Evolutionary conservation across 2,113 vertebrate genomes (phyloP).

Genomic region (Coptodon bakossiorum): DNA sequence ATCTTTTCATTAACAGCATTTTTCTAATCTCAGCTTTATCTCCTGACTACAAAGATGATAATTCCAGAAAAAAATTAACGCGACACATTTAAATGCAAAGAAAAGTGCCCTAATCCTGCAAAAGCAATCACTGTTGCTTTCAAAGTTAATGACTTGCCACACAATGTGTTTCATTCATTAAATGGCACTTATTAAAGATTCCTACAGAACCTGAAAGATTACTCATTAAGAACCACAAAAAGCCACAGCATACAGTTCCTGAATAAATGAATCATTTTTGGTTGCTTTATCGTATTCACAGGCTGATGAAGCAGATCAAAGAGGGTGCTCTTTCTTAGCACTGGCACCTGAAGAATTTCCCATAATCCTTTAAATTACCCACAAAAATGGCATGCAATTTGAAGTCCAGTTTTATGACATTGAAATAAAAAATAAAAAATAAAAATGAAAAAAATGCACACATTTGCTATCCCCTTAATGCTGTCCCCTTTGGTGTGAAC

Average conservation of each 20-base stretch:
- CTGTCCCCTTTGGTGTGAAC: not conserved
- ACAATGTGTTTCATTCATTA: conserved; percentile 62
- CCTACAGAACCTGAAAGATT: conserved; percentile 49
- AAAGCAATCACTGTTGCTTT: conserved; percentile 63
- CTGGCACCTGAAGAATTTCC: conserved; percentile 30
- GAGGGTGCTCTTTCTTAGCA: not conserved
- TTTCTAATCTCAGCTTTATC: conserved; percentile 47
- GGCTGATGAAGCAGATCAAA: conserved; percentile 40
- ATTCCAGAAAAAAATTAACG: conserved; percentile 31
- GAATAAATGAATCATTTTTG: conserved; percentile 44
- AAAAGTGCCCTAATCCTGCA: conserved; percentile 51
- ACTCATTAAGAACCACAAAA: conserved; percentile 44
- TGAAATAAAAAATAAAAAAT: not conserved
- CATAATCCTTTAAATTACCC: conserved; percentile 39
- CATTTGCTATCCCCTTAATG: not conserved
- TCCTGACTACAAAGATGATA: conserved; percentile 13
- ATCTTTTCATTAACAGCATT: conserved; percentile 29
- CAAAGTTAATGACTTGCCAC: conserved; percentile 63
- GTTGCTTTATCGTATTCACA: conserved; percentile 20
- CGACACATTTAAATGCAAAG: conserved; percentile 47
- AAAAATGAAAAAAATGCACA: not conserved
- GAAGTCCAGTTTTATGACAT: not conserved
- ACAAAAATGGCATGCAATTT: not conserved
- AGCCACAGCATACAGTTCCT: conserved; percentile 10
- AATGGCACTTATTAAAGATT: conserved; percentile 63